These are phyloP conservation scores for Onychomys torridus DNA, from an alignment of 2,797 vertebrate genomes.

Conservation along the genomic window DNA sequence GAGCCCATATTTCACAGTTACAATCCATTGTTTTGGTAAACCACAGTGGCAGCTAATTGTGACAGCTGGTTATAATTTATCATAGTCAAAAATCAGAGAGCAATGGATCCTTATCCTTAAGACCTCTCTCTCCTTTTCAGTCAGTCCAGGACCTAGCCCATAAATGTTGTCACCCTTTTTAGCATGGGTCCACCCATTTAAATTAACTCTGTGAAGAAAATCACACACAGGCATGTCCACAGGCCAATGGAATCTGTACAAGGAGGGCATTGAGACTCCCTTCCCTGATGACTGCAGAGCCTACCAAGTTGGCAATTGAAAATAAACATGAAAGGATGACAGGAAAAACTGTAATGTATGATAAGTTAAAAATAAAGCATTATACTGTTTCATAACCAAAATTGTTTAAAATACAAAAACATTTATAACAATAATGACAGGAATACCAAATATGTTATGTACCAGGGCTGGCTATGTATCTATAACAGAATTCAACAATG, in stretches of 20 bases:
- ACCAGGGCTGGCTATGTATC: background rate
- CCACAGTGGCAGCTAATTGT: background rate
- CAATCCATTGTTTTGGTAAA: background rate
- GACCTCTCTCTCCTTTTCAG: background rate
- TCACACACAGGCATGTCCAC: background rate
- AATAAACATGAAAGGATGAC: background rate
- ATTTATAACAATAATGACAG: background rate
- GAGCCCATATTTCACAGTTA: background rate
- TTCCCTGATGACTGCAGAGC: background rate
- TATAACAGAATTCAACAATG: background rate
- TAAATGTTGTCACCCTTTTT: background rate
- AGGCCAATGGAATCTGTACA: background rate
- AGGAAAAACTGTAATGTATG: background rate
- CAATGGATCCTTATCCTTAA: background rate
- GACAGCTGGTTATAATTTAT: background rate
- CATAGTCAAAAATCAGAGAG: background rate
- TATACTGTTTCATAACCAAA: background rate
- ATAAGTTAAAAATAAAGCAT: background rate
- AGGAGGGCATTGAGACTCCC: background rate
- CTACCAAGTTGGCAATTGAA: background rate
- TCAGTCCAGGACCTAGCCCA: background rate
- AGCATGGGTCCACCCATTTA: background rate
- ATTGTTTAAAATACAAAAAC: constrained; percentile 15
- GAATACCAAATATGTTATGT: background rate
- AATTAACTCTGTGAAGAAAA: background rate